Conservation (phyloP, 2,797 vertebrate species). For the Cryptoprocta ferox region DNA sequence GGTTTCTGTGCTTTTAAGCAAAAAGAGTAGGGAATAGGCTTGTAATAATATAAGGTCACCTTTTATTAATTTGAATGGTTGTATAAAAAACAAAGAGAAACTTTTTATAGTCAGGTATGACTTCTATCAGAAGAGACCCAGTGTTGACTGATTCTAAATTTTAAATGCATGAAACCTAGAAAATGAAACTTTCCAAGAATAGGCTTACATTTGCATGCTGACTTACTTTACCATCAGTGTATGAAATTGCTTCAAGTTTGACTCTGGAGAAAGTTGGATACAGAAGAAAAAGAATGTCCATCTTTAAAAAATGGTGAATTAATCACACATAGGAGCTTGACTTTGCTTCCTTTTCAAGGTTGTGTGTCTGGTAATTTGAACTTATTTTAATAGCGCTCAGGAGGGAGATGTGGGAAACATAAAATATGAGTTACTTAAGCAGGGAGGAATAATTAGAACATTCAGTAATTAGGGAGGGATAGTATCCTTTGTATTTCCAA, state of each 20-base stretch:
- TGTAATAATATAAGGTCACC: neutral
- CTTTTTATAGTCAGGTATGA: neutral
- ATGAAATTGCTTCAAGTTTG: constrained; percentile 72
- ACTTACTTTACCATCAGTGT: constrained; percentile 66
- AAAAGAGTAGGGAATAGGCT: neutral
- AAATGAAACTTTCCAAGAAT: constrained; percentile 57
- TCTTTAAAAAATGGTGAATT: constrained; percentile 53
- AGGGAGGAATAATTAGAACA: neutral
- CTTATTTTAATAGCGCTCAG: neutral
- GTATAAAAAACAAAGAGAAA: constrained; percentile 38
- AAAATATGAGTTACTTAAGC: neutral
- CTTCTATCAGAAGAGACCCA: constrained; percentile 41
- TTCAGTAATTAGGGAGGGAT: neutral
- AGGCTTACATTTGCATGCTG: constrained; percentile 30
- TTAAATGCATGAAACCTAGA: constrained; percentile 48
- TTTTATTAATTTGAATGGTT: constrained; percentile 1
- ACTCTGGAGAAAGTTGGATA: constrained; percentile 52
- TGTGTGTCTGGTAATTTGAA: neutral
- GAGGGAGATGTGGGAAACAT: neutral
- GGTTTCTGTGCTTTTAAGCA: neutral
- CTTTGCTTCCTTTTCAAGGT: constrained; percentile 47
- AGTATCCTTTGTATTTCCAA: constrained; percentile 32
- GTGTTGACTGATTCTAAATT: neutral
- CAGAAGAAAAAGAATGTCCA: constrained; percentile 46
- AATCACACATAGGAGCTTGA: constrained; percentile 26